phyloP scores from a whole-genome alignment of 1,140 invertebrate genomes.

The Cyclargus thomasi region DNA sequence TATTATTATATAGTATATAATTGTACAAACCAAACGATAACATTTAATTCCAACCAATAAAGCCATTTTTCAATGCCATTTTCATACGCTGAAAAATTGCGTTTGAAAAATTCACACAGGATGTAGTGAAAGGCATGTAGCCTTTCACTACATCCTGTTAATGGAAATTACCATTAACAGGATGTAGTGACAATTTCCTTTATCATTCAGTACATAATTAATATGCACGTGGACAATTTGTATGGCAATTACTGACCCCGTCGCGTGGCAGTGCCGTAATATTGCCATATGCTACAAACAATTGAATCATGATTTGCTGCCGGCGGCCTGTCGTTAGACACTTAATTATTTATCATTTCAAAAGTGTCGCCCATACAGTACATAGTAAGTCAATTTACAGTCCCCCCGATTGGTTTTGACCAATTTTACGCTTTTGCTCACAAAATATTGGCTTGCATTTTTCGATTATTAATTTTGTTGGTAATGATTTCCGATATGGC shows the following conservation, averaged over 20 bases:
- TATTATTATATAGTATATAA: too few relatives aligned
- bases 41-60: too few relatives aligned
- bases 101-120: too few relatives aligned
- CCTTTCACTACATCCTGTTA: too few relatives aligned
- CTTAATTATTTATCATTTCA: neutral
- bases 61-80: too few relatives aligned
- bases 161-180: too few relatives aligned
- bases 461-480: constrained; percentile 43
- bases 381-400: neutral
- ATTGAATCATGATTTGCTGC: constrained; percentile 7
- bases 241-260: neutral
- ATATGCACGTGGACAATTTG: neutral
- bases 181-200: neutral
- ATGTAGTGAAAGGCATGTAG: too few relatives aligned
- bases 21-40: too few relatives aligned
- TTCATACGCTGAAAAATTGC: too few relatives aligned
- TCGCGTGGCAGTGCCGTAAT: neutral
- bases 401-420: neutral
- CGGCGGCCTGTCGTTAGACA: constrained; percentile 14
- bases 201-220: neutral
- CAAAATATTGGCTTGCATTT: constrained; percentile 38
- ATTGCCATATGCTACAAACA: constrained; percentile 4
- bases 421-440: constrained; percentile 39
- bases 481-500: constrained; percentile 41
- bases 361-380: neutral